A percentile compares a stretch with the other conserved stretches of the same genome.
Evolutionary conservation across 1,140 invertebrate genomes (phyloP).

Genomic region (Neodiprion virginianus): DNA sequence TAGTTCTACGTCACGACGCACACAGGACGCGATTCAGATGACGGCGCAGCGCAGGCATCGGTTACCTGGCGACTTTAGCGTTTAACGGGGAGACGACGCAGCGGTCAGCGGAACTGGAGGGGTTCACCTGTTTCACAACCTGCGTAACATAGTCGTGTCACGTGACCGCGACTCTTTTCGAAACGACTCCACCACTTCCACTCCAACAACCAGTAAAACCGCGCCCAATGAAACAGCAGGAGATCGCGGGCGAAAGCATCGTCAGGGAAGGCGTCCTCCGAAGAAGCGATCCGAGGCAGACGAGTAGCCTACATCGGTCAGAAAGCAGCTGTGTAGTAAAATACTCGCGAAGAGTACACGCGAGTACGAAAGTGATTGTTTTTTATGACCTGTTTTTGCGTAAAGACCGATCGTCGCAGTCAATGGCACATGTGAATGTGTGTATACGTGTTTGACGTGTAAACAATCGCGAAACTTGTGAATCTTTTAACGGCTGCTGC

Average conservation of each 20-base stretch:
- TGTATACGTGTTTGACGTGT: neutral
- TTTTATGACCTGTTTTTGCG: neutral
- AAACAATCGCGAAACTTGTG: neutral
- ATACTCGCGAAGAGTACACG: neutral
- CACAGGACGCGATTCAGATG: no score
- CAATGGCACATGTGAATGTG: neutral
- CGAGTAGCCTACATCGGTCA: neutral
- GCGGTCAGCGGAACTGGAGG: neutral
- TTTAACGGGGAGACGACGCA: neutral
- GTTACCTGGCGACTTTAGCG: neutral
- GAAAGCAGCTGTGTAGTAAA: no score
- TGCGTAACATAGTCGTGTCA: constrained; percentile 56
- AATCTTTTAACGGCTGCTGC: neutral
- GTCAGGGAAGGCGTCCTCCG: constrained; percentile 1
- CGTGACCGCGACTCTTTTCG: constrained; percentile 48
- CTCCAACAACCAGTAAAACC: constrained; percentile 49
- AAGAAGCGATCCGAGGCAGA: neutral
- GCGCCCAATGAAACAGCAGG: constrained; percentile 46
- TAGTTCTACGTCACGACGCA: no score
- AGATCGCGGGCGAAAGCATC: constrained; percentile 26
- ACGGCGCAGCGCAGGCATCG: no score
- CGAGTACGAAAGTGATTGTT: constrained; percentile 1
- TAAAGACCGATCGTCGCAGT: neutral
- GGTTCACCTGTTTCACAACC: constrained; percentile 60
- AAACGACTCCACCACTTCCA: neutral